These are phyloP conservation scores for Sebastes schlegelii DNA, from an alignment of 2,113 vertebrate species.

Conservation along the genomic window DNA sequence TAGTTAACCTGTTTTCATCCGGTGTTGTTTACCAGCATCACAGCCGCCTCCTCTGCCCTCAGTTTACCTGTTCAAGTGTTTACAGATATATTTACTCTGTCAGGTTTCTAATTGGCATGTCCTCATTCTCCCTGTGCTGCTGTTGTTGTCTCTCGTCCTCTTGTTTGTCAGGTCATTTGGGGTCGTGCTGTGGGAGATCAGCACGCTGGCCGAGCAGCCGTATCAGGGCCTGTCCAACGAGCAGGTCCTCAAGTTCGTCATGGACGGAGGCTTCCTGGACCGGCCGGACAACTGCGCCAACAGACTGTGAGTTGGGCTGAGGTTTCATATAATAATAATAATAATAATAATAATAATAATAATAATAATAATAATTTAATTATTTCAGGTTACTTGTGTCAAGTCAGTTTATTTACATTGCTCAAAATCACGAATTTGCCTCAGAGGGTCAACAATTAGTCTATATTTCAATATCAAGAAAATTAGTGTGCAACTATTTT, in stretches of 20 bases:
- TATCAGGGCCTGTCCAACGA: conserved; percentile 98
- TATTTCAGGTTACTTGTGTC: neutral
- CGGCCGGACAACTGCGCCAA: conserved; percentile 93
- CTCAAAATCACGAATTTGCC: neutral
- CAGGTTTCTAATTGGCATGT: conserved; percentile 45
- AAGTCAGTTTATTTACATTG: neutral
- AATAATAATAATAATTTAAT: neutral
- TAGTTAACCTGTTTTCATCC: neutral
- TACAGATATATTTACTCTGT: conserved; percentile 26
- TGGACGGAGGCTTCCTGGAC: conserved; percentile 96
- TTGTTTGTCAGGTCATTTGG: conserved; percentile 91
- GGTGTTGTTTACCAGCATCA: conserved; percentile 20
- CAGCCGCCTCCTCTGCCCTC: conserved; percentile 2
- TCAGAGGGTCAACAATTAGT: neutral
- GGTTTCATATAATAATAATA: too few species aligned
- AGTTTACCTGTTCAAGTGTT: conserved; percentile 35
- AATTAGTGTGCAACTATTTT: neutral
- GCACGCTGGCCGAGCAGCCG: conserved; percentile 95
- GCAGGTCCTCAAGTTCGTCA: conserved; percentile 97
- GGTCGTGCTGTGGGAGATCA: conserved; percentile 98
- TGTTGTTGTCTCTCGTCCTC: conserved; percentile 16
- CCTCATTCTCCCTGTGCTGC: conserved; percentile 27
- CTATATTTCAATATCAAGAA: neutral
- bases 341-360: too few species aligned
- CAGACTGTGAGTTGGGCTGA: conserved; percentile 86